Conservation (phyloP, 1,140 invertebrate species). For the Microplitis mediator region DNA sequence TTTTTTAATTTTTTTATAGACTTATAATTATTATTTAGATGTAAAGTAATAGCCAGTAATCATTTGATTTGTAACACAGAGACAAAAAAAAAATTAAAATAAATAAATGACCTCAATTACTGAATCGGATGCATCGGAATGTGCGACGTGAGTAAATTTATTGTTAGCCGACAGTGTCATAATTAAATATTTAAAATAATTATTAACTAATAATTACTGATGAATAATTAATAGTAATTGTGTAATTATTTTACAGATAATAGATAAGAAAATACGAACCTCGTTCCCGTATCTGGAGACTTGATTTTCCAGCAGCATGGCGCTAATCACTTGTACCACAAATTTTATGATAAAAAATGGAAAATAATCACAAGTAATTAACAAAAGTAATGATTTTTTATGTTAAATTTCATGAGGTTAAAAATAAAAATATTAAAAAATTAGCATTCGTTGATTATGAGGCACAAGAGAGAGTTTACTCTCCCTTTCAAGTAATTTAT, state of each 20-base stretch:
- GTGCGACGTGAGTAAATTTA: slow-evolving; percentile 19
- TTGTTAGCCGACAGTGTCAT: background rate
- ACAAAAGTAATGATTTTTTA: background rate
- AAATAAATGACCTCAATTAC: background rate
- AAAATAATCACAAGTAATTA: background rate
- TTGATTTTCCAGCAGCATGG: slow-evolving; percentile 21
- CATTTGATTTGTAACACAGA: background rate
- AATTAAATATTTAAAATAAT: background rate
- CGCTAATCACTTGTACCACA: slow-evolving; percentile 13
- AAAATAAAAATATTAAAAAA: too few relatives aligned
- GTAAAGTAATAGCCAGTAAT: too few relatives aligned
- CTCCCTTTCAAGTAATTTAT: too few relatives aligned
- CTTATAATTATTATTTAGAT: too few relatives aligned
- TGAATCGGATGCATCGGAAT: background rate
- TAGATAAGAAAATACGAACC: background rate
- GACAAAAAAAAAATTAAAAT: background rate
- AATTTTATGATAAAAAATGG: background rate
- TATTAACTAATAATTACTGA: background rate
- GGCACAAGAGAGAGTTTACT: too few relatives aligned
- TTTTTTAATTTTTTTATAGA: too few relatives aligned
- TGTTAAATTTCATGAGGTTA: too few relatives aligned
- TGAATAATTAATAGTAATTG: background rate
- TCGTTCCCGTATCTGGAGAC: slow-evolving; percentile 10
- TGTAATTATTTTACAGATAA: background rate
- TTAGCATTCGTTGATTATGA: too few relatives aligned